Evolutionary conservation across 1,140 invertebrate species (phyloP).

Genomic region (Latrodectus geometricus): DNA sequence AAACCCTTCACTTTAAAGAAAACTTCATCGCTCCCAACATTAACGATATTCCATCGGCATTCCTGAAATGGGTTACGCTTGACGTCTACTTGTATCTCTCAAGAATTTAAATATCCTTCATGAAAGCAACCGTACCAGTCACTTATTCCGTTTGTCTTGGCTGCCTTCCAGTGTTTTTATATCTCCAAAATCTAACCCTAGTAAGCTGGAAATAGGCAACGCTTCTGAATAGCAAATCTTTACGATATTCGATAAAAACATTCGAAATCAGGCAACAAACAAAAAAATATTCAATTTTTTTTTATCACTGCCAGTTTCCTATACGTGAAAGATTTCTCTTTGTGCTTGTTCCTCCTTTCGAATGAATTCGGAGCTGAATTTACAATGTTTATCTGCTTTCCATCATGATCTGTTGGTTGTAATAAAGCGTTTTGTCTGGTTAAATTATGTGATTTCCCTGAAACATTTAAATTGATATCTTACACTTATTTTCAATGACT

Average conservation of each 20-base stretch:
- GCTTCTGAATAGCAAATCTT: constrained; percentile 28
- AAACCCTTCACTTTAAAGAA: not conserved
- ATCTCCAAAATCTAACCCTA: constrained; percentile 5
- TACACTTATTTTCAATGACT: no score
- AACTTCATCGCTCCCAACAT: not conserved
- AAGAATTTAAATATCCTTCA: constrained; percentile 36
- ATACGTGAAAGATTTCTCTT: not conserved
- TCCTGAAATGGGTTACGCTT: constrained; percentile 9
- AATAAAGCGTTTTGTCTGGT: not conserved
- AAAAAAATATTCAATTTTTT: constrained; percentile 2
- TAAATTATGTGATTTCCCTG: not conserved
- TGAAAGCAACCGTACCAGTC: constrained; percentile 5
- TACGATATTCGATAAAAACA: constrained; percentile 41
- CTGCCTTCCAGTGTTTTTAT: constrained; percentile 30
- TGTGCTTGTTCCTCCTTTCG: not conserved
- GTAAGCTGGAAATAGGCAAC: not conserved
- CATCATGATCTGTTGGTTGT: not conserved
- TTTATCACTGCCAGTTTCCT: not conserved
- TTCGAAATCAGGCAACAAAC: constrained; percentile 3
- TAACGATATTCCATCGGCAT: not conserved
- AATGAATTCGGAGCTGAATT: not conserved
- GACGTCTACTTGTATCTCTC: not conserved
- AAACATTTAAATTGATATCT: not conserved
- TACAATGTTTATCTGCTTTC: not conserved
- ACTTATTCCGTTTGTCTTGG: constrained; percentile 44